phyloP scores from a whole-genome alignment of 2,888 invertebrate genomes.

The Melinopterus prodromus region DNA sequence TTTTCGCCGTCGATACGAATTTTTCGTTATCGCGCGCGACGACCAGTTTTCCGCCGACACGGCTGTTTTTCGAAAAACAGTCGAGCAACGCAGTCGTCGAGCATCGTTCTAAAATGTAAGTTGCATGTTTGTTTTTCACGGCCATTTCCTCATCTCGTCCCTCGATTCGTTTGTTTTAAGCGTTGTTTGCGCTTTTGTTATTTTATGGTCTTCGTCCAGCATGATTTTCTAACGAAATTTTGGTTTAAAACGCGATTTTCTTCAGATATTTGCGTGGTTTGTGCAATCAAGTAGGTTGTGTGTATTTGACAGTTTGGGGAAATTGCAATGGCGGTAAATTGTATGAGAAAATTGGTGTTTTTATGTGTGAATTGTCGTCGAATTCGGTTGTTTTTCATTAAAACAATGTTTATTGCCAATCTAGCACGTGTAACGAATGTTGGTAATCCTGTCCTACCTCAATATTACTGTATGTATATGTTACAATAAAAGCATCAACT shows the following conservation, averaged over 20 bases:
- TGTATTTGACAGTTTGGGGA: background rate
- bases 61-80: constrained; percentile 19
- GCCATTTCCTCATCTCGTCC: constrained; percentile 48
- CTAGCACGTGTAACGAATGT: too few species aligned
- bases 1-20: constrained; percentile 43
- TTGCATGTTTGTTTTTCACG: constrained; percentile 50
- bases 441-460: too few species aligned
- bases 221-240: background rate
- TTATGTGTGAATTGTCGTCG: background rate
- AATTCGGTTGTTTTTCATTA: background rate
- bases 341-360: background rate
- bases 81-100: constrained; percentile 7
- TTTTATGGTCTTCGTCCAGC: background rate
- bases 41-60: constrained; percentile 12
- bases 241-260: background rate
- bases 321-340: constrained; percentile 19
- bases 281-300: background rate
- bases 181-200: background rate
- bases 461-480: too few species aligned
- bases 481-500: too few species aligned
- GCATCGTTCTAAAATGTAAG: constrained; percentile 12
- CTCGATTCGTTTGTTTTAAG: constrained; percentile 14
- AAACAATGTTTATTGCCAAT: too few species aligned
- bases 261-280: background rate
- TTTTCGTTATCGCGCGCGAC: constrained; percentile 46